Percentiles rank a stretch among this genome's conserved stretches.
Conservation (phyloP, 2,888 invertebrate species). For the Oxyscelio sp. region DNA sequence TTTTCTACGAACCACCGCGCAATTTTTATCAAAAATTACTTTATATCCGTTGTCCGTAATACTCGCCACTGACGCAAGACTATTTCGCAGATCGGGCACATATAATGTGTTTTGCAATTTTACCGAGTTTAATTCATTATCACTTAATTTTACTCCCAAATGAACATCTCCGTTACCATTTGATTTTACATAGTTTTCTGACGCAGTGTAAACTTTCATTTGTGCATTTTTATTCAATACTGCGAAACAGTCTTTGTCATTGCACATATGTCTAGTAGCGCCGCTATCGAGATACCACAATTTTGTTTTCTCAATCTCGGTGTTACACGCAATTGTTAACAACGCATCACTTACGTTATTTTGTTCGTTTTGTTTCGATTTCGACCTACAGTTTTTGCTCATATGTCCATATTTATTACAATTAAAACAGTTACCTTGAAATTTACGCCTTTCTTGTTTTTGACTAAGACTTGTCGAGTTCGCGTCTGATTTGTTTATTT, state of each 20-base stretch:
- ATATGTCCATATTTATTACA: not conserved
- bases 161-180: slow-evolving; percentile 33
- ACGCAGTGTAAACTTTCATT: slow-evolving; percentile 55
- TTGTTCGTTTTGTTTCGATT: slow-evolving; percentile 23
- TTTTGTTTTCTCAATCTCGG: slow-evolving; percentile 16
- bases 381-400: not conserved
- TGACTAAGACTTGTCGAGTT: not conserved
- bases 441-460: slow-evolving; percentile 2
- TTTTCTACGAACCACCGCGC: slow-evolving; percentile 64
- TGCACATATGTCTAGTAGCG: slow-evolving; percentile 65
- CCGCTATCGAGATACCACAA: slow-evolving; percentile 71
- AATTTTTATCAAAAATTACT: slow-evolving; percentile 74
- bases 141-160: slow-evolving; percentile 12
- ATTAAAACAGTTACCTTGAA: not conserved
- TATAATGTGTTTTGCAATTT: slow-evolving; percentile 50
- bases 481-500: not conserved
- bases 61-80: not conserved
- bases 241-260: slow-evolving; percentile 43
- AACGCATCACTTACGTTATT: slow-evolving; percentile 8
- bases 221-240: slow-evolving; percentile 19
- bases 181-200: slow-evolving; percentile 58
- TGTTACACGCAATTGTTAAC: slow-evolving; percentile 25
- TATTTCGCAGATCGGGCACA: no score
- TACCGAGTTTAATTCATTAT: slow-evolving; percentile 20
- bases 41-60: slow-evolving; percentile 36